Base-by-base conservation (phyloP, 2,888 invertebrate species). In the Liposcelis brunnea region DNA sequence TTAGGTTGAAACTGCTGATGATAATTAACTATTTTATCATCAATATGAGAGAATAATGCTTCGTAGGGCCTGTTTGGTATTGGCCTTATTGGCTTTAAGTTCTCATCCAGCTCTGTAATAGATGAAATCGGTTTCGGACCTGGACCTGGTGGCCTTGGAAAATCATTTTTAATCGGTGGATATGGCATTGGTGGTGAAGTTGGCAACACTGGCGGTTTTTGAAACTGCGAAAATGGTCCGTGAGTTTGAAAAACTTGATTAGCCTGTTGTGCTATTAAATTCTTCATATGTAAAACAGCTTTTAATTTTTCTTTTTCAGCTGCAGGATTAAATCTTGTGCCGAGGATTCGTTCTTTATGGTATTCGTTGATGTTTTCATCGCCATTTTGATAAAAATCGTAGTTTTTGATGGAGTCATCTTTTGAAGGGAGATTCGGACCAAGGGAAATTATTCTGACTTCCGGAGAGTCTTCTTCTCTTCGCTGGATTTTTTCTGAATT, bases 391-490 rank as follows among this genome's bases (percentile, higher is more conserved):
- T 43, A 31, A 36, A 35, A 16, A 33, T 18, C 64, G 56, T 18
- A 60, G 49, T 31, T 58, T 55, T 8, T 26, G 8, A 26, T 8
- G 26, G 4, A 4, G 26, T 26, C 26, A 6, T 26, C 26, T 26
- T 26, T 26, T 7, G 35, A 7, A 14, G 14, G 15, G 15, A 35
- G 16, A 7, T 35, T 16, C 16, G 10, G 35, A 10, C 35, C 35
- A 6, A 35, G 10, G 10, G 35, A 35, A 35, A 35, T 10, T 14
- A 35, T 35, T 7, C n/a, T 42, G 35, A 44, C 59, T 67, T 42
- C 67, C 59, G 49, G 67, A 68, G 1, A 66, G 56, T 47, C 67
- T 69, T 47, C 68, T 68, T 53, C 68, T 61, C 55, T 67, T 68
- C 44, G 54, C 32, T 34, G 42, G 10, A 42, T 33, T 4, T 4